phyloP scores from a whole-genome alignment of 2,113 vertebrate species.

The Garra rufa region DNA sequence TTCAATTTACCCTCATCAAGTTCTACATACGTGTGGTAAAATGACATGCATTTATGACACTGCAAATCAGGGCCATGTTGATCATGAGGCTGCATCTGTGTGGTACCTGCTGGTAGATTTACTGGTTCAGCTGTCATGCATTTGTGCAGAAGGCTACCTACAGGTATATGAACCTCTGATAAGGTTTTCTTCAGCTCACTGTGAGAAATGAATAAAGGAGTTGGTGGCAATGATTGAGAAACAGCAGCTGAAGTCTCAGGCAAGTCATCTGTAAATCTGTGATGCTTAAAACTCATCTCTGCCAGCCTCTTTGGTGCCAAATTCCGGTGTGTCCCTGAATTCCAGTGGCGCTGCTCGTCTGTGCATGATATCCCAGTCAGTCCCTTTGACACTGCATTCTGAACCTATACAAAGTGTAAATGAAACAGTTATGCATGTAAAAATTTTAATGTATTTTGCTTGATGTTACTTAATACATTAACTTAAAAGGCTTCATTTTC shows the following conservation, averaged over 20 bases:
- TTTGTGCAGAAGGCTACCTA: conserved; percentile 20
- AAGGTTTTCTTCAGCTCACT: background rate
- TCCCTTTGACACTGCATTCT: background rate
- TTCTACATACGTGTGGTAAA: conserved; percentile 8
- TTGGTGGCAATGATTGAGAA: background rate
- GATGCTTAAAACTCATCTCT: conserved; percentile 2
- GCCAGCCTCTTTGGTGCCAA: conserved; percentile 9
- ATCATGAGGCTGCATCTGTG: conserved; percentile 7
- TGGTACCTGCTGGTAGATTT: background rate
- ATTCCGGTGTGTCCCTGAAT: background rate
- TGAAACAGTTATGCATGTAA: background rate
- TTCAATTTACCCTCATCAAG: conserved; percentile 11
- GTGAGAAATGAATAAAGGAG: conserved; percentile 20
- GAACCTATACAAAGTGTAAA: background rate
- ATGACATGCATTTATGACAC: conserved; percentile 12
- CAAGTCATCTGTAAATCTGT: background rate
- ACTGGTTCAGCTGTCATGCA: conserved; percentile 9
- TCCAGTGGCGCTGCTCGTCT: background rate
- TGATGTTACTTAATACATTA: background rate
- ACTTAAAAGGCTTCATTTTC: background rate
- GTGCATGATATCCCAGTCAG: background rate
- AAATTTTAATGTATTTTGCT: background rate
- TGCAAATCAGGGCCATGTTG: background rate
- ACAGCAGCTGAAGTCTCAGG: conserved; percentile 2
- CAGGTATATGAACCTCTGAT: conserved; percentile 8